phyloP scores from a whole-genome alignment of 2,797 vertebrate genomes.

The Sebastes oblongus region DNA sequence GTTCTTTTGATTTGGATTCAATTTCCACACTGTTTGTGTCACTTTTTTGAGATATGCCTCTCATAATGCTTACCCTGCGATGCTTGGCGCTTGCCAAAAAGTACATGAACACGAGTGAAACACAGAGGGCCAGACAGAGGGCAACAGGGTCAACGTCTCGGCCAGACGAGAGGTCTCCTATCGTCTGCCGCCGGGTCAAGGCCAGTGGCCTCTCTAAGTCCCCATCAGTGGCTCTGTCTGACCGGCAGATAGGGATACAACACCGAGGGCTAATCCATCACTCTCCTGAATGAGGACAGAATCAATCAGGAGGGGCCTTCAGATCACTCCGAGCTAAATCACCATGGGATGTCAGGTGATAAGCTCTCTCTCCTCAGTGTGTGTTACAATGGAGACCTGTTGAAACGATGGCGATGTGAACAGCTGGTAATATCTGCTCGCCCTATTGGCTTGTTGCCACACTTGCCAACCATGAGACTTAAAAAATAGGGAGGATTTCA shows the following conservation, averaged over 20 bases:
- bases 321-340: conserved; percentile 61
- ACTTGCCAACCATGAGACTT: too few species aligned
- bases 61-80: not conserved
- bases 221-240: conserved; percentile 53
- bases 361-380: conserved; percentile 20
- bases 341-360: conserved; percentile 61
- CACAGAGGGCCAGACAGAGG: conserved; percentile 49
- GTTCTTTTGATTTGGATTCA: conserved; percentile 25
- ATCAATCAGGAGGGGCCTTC: conserved; percentile 71
- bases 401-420: conserved; percentile 36
- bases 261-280: conserved; percentile 69
- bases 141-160: conserved; percentile 57
- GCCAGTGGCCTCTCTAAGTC: conserved; percentile 60
- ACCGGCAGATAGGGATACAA: conserved; percentile 35
- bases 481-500: too few species aligned
- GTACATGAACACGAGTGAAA: not conserved
- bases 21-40: conserved; percentile 4
- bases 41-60: not conserved
- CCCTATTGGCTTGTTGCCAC: not conserved
- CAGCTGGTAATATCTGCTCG: conserved; percentile 56
- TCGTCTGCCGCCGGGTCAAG: conserved; percentile 74
- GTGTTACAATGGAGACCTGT: conserved; percentile 35
- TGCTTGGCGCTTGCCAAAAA: not conserved
- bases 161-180: conserved; percentile 69
- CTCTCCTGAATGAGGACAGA: conserved; percentile 70